Conservation (phyloP, 30 jellyfish, hydroid and myxozoan species). For the Cassiopea xamachana region DNA sequence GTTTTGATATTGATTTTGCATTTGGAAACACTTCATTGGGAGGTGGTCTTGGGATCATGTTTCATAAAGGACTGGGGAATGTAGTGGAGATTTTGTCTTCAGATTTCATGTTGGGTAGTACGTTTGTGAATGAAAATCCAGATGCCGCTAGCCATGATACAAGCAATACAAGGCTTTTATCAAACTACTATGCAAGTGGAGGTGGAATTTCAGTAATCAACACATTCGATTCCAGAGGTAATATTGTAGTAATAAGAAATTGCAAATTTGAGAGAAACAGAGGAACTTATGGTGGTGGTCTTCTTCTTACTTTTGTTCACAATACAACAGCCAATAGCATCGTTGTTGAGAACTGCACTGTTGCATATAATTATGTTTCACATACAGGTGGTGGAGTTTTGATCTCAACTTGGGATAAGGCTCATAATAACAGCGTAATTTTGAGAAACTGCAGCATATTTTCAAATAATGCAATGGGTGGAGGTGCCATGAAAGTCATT, state of each 20-base stretch:
- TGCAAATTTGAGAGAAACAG: constrained; percentile 36
- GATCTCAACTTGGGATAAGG: constrained; percentile 67
- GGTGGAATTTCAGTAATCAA: constrained; percentile 61
- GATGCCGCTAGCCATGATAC: constrained; percentile 50
- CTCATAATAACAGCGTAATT: constrained; percentile 33
- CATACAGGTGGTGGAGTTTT: constrained; percentile 68
- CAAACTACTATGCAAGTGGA: constrained; percentile 72
- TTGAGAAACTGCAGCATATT: constrained; percentile 18
- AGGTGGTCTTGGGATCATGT: constrained; percentile 66
- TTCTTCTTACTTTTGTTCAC: constrained; percentile 47
- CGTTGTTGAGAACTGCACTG: constrained; percentile 2
- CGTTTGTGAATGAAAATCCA: constrained; percentile 20
- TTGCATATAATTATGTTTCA: constrained; percentile 41
- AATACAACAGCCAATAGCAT: constrained; percentile 40
- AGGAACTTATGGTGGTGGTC: constrained; percentile 78
- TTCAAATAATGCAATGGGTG: constrained; percentile 61
- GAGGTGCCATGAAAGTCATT: constrained; percentile 73
- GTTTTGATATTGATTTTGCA: constrained; percentile 25
- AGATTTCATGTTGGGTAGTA: constrained; percentile 1
- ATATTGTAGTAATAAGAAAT: constrained; percentile 29
- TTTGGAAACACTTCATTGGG: constrained; percentile 74
- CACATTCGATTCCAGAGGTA: constrained; percentile 30
- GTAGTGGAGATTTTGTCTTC: constrained; percentile 28
- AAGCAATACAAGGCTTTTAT: constrained; percentile 17
- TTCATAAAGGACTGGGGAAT: constrained; percentile 26